Base-by-base conservation (phyloP, 2,888 invertebrate species). In the Malthinus seriepunctatus region DNA sequence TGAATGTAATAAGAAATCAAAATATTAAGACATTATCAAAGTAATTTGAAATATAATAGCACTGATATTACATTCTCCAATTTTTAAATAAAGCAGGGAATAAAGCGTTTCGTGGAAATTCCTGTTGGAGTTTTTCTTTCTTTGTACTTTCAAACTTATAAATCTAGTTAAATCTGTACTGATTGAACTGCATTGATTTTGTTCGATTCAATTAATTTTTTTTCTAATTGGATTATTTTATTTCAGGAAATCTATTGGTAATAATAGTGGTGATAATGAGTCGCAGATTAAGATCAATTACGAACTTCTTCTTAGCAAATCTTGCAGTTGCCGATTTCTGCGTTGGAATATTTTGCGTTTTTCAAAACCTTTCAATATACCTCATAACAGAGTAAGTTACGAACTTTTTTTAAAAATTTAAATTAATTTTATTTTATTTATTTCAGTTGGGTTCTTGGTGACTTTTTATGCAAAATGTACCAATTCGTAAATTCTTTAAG, bases 291-390 rank as follows among this genome's bases (percentile, higher is more conserved):
- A 85, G 93, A 55, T 93, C 93, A 33, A 90, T 93, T 66, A 95
- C 95, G 39, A 95, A 95, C 79, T 94, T 95, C 78, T 95, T 95
- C 78, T 80, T 95, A 73, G 94, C 93, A 12, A 95, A 95, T 78
- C 81, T 95, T 67, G 95, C 95, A 0, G 87, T 92, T 51, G 95
- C 95, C 3, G 95, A 95, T 79, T 86, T 95, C 67, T 92, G 93
- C 72, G 95, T 95, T n/a, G 93, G 93, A 7, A 84, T 94, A 51
- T 95, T 95, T 79, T 95, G 95, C 78, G 91, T 95, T 55, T 90
- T 92, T 76, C 95, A 95, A 76, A 95, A 93, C 74, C 82, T 95
- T 68, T 88, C 89, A 44, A 90, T 90, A 67, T 91, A 92, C 77
- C 82, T 92, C 54, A 88, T 89, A 68, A 86, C 87, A 48, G 88